These are phyloP conservation scores for Campylomormyrus tamandua DNA, from an alignment of 2,113 vertebrate species.

Conservation along the genomic window DNA sequence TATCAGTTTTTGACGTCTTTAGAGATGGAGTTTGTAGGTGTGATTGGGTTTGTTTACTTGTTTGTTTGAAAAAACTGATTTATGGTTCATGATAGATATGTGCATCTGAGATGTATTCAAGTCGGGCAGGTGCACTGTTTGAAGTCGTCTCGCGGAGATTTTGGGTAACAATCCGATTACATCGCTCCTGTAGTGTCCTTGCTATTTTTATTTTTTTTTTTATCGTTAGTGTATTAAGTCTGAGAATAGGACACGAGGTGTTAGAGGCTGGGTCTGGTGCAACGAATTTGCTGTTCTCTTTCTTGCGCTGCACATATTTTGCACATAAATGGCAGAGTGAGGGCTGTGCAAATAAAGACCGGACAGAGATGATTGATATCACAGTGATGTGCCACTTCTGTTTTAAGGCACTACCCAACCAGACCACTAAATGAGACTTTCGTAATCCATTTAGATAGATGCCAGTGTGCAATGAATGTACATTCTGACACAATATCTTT, in stretches of 20 bases:
- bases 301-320: not conserved
- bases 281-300: not conserved
- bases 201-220: not conserved
- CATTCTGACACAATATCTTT: not conserved
- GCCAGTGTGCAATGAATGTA: not conserved
- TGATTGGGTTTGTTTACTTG: not conserved
- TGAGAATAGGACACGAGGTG: not conserved
- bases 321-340: not conserved
- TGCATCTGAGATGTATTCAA: not conserved
- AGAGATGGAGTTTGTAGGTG: not conserved
- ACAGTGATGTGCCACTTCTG: not conserved
- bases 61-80: not conserved
- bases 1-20: not conserved
- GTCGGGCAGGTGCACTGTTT: not conserved
- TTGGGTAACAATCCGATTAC: not conserved
- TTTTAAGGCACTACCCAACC: not conserved
- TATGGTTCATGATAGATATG: not conserved
- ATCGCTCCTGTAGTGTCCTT: not conserved
- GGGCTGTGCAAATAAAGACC: not conserved
- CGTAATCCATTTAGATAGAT: not conserved
- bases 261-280: not conserved
- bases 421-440: not conserved
- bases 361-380: not conserved
- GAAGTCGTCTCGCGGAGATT: not conserved
- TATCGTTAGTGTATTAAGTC: not conserved